Evolutionary conservation across 2,113 vertebrate species (phyloP), one percentile per base, ranked within the genome.

Genomic region (Pygoscelis adeliae): DNA sequence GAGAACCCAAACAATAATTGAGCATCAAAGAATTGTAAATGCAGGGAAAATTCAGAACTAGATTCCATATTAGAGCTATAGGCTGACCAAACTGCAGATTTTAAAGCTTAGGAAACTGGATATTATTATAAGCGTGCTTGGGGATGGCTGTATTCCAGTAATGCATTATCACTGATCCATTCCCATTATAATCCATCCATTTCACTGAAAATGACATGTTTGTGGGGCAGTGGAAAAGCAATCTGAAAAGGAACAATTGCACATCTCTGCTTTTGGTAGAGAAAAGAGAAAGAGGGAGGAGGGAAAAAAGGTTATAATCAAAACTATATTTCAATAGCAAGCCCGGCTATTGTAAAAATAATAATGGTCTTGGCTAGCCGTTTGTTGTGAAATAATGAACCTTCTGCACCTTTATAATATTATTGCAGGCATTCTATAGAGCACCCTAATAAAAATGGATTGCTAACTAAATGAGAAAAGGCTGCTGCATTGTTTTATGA

Each of bases 301-400:
- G 8, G 36, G 3, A 44, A 80, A 79, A 93, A 94, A 29, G 55
- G 58, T 93, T 96, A 93, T 70, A 93, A 95, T 90, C 93, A 78
- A 95, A 96, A 95, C 82, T 91, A 40, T 93, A 93, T 71, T 96
- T 97, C 94, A 91, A 92, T 21, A 88, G 91, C 89, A 83, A 88
- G 67, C 42, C 79, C 1, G 19, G 42, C 87, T 90, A 67, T 86
- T 94, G 73, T 94, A 97, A 97, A 97, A 96, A 96, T 91, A 97
- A 97, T 93, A 97, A 97, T 90, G 85, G 89, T 95, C 79, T 95
- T 93, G 87, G 93, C 96, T 91, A 71, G 93, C 74, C 4, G 13
- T 38, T 97, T 97, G 93, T 96, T 95, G 91, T 93, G 93, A 96
- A 96, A 96, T 96, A 95, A 97, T 86, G 89, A 96, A 96, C 85